These are phyloP conservation scores for Monarcha castaneiventris DNA, from an alignment of 2,113 vertebrate genomes.

Conservation along the genomic window DNA sequence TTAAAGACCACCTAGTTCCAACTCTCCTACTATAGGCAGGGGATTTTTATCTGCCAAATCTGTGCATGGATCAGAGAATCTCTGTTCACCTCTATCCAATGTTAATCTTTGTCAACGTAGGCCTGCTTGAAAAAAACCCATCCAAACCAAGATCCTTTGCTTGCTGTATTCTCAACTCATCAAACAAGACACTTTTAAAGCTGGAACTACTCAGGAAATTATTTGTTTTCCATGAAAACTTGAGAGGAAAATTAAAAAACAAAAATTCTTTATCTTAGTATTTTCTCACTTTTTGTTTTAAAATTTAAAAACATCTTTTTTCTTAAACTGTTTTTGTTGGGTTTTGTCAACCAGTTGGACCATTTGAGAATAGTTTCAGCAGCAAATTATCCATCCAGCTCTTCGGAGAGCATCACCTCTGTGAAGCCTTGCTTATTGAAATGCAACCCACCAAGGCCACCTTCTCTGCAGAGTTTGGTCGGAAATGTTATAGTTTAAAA, in stretches of 20 bases:
- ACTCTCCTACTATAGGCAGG: not conserved
- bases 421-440: not conserved
- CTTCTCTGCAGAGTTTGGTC: not conserved
- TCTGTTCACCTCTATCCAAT: not conserved
- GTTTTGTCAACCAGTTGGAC: not conserved
- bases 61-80: not conserved
- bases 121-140: not conserved
- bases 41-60: not conserved
- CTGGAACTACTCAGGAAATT: not conserved
- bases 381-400: not conserved
- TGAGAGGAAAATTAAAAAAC: not conserved
- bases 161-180: not conserved
- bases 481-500: not conserved
- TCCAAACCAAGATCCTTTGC: not conserved
- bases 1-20: not conserved
- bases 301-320: not conserved
- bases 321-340: not conserved
- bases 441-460: not conserved
- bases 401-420: not conserved
- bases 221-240: not conserved
- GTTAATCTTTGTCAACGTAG: not conserved
- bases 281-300: not conserved
- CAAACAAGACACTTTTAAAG: not conserved
- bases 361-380: not conserved
- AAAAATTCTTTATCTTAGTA: not conserved